These are phyloP conservation scores for Neodon shergylaensis DNA, from an alignment of 2,113 vertebrate genomes.

Conservation along the genomic window DNA sequence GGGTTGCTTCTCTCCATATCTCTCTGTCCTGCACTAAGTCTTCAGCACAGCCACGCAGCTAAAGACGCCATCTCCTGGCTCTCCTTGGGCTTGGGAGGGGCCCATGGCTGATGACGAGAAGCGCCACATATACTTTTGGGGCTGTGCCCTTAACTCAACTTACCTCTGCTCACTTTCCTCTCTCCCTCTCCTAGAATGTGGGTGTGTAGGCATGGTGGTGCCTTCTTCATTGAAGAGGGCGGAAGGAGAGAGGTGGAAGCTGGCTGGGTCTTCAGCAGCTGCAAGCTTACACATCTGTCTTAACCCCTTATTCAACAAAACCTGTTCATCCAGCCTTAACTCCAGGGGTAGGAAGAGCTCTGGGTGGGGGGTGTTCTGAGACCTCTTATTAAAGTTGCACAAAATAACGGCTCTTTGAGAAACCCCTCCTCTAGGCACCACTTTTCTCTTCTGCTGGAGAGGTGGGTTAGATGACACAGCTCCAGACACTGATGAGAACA, in stretches of 20 bases:
- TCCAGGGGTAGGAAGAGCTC: neutral
- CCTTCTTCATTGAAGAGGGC: neutral
- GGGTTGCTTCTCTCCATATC: neutral
- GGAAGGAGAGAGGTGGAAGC: neutral
- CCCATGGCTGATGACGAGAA: neutral
- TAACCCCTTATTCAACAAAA: neutral
- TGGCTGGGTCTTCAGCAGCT: neutral
- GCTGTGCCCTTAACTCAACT: neutral
- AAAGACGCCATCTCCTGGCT: slow-evolving; percentile 4
- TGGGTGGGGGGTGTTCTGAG: neutral
- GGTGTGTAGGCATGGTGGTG: neutral
- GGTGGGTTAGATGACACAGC: neutral
- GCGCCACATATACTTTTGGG: neutral
- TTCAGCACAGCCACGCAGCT: neutral
- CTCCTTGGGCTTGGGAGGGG: neutral
- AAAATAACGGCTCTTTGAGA: neutral
- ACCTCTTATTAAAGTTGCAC: neutral
- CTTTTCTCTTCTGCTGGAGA: neutral
- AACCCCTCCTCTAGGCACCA: neutral
- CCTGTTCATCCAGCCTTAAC: neutral
- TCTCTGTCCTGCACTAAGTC: neutral
- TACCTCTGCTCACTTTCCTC: neutral
- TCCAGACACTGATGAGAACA: neutral
- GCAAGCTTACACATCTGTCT: neutral
- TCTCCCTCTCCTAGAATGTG: neutral